These are phyloP conservation scores for Macaca mulatta DNA, from an alignment of 2,113 vertebrate species.

Conservation along the genomic window DNA sequence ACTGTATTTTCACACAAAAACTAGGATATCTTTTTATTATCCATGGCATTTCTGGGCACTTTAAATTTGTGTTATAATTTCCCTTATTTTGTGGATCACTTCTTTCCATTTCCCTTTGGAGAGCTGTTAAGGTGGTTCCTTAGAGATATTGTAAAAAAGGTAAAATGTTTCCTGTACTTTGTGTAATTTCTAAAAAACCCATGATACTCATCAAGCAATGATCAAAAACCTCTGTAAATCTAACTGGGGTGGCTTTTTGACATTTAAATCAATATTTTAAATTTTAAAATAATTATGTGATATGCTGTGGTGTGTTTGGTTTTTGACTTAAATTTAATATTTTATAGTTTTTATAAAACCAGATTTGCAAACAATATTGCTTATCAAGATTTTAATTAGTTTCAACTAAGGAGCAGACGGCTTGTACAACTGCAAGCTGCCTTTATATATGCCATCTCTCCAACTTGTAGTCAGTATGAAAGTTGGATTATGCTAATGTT, in stretches of 20 bases:
- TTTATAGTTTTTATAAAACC: not conserved
- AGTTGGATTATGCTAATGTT: not conserved
- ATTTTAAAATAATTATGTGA: not conserved
- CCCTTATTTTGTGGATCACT: not conserved
- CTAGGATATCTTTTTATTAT: not conserved
- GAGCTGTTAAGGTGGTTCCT: not conserved
- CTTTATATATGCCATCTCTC: not conserved
- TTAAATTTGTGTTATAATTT: not conserved
- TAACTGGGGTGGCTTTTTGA: not conserved
- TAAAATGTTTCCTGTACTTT: not conserved
- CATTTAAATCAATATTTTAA: not conserved
- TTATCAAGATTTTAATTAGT: conserved; percentile 3
- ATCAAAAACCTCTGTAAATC: not conserved
- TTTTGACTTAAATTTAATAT: not conserved
- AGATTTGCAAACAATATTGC: not conserved
- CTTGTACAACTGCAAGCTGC: not conserved
- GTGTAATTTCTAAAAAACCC: not conserved
- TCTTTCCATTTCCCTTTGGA: not conserved
- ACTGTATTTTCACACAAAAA: not conserved
- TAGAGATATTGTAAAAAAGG: not conserved
- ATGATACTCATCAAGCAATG: not conserved
- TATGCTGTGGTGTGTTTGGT: not conserved
- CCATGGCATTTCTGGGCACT: not conserved
- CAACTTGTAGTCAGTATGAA: not conserved
- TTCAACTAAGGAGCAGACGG: not conserved